Conservation (phyloP, 2,113 vertebrate species). For the Gallinago jamesoni region DNA sequence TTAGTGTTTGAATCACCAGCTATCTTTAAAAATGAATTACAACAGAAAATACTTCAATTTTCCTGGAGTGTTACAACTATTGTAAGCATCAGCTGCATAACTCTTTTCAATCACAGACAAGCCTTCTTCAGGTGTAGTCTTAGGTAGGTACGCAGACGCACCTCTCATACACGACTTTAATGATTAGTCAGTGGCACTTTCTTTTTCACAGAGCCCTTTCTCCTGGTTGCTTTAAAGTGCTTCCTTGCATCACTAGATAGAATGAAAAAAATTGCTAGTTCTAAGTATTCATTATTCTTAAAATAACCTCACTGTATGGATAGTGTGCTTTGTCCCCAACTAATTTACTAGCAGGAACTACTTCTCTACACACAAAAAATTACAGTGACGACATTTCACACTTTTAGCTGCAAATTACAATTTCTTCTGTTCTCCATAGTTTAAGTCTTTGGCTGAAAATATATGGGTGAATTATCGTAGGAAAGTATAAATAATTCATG, state of each 20-base stretch:
- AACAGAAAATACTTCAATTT: not conserved
- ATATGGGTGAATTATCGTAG: not conserved
- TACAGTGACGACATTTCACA: not conserved
- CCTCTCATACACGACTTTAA: not conserved
- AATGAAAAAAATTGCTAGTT: not conserved
- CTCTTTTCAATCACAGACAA: not conserved
- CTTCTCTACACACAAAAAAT: not conserved
- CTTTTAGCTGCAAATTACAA: not conserved
- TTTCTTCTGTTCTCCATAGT: not conserved
- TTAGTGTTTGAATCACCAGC: not conserved
- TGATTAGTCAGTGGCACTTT: not conserved
- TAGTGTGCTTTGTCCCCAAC: not conserved
- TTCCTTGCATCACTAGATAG: not conserved
- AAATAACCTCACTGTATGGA: not conserved
- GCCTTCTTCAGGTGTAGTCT: not conserved
- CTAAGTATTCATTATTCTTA: not conserved
- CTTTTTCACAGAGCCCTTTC: not conserved
- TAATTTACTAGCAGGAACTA: not conserved
- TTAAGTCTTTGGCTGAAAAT: not conserved
- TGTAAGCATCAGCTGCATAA: not conserved
- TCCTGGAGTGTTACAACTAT: not conserved
- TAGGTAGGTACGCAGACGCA: not conserved
- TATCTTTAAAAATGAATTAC: not conserved
- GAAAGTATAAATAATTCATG: not conserved
- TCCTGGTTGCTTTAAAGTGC: not conserved